Base-by-base conservation (phyloP, 2,888 invertebrate genomes). In the Formica aserva region DNA sequence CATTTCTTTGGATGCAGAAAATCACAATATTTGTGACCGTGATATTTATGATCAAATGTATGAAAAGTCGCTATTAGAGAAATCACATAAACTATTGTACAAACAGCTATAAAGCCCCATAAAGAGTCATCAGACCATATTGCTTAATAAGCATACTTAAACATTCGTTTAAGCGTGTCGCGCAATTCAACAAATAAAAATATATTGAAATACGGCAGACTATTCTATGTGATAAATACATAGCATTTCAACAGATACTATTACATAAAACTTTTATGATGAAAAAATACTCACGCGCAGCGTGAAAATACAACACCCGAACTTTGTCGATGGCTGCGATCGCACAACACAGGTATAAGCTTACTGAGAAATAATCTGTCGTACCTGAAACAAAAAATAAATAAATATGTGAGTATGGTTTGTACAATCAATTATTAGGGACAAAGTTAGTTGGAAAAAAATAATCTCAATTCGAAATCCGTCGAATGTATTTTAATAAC, bases 321-420 rank as follows among this genome's bases (percentile, higher is more conserved):
- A 32, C 26, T 60, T 71, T 71, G 32, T 35, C 45, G 60, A 60
- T 48, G 5, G 13, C 32, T 11, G 13, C 29, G 71, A n/a, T 26
- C 41, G 35, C 22, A 9, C 22, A 15, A 38, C 38, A 13, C 38
- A 18, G 26, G 38, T 32, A 35, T 62, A 72, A 72, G 72, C 60
- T 48, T 72, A 80, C 72, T 71, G 60, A 52, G n/a, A 72, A 72
- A 71, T 45, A 78, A 48, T 60, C 60, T 48, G 60, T 62, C 78
- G 45, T 80, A 80, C 78, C 78, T 80, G 72, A 80, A 80, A 80
- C 78, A 80, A 80, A 72, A 80, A 72, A 72, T 15, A 71, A 62
- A 72, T 5, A 13, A 8, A 45, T 35, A 60, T 48, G 26, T 80
- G 45, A 80, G 72, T 18, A 52, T 13, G 67, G 26, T 8, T 48